Percentiles rank a stretch among this genome's conserved stretches.
phyloP scores from a whole-genome alignment of 2,113 vertebrate species.

The Melierax canorus region DNA sequence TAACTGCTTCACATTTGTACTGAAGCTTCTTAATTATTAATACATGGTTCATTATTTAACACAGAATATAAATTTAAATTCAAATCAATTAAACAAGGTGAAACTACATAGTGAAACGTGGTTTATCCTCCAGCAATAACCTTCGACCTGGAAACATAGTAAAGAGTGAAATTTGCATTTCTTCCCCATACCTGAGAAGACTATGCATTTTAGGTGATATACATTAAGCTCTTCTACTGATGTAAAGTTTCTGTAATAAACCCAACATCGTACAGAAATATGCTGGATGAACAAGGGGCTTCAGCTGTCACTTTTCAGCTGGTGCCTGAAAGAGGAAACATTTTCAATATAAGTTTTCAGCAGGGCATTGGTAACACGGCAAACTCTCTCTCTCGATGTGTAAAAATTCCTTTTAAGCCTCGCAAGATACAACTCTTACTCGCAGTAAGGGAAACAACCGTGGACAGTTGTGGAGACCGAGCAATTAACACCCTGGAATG shows the following conservation, averaged over 20 bases:
- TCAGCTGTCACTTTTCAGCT: neutral
- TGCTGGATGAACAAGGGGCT: neutral
- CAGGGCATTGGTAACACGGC: neutral
- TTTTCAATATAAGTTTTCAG: neutral
- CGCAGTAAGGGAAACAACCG: neutral
- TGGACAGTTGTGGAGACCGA: neutral
- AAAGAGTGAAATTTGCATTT: neutral
- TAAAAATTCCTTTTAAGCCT: neutral
- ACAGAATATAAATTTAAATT: constrained; percentile 51
- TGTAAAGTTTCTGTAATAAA: neutral
- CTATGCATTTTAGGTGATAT: neutral
- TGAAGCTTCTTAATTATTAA: constrained; percentile 62
- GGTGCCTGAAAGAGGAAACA: neutral
- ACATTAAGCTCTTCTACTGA: neutral
- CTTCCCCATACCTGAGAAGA: neutral
- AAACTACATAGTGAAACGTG: constrained; percentile 5
- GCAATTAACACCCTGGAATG: neutral
- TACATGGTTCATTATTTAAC: constrained; percentile 51
- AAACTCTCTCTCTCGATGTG: neutral
- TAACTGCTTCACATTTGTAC: constrained; percentile 52
- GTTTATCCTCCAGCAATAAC: constrained; percentile 21
- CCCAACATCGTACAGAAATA: neutral
- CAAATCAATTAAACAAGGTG: constrained; percentile 41
- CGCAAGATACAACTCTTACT: neutral
- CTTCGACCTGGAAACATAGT: neutral